phyloP scores from a whole-genome alignment of 2,113 vertebrate species.

The Anhinga anhinga region DNA sequence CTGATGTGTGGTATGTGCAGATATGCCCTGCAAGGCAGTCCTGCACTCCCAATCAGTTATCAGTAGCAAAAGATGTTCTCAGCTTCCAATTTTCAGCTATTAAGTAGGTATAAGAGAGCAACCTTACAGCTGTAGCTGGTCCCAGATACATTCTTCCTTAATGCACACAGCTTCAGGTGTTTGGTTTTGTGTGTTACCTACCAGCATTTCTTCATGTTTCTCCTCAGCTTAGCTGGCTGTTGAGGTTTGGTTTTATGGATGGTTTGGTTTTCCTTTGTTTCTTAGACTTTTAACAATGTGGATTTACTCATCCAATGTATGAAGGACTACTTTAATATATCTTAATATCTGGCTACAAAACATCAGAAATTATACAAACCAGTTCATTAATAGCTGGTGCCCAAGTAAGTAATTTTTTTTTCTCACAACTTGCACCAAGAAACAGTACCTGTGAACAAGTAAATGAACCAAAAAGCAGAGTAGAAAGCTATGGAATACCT shows the following conservation, averaged over 20 bases:
- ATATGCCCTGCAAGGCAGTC: background rate
- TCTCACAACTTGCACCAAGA: background rate
- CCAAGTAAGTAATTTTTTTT: background rate
- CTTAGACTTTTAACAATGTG: background rate
- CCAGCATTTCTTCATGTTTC: background rate
- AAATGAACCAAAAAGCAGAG: background rate
- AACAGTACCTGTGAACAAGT: background rate
- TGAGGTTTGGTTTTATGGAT: background rate
- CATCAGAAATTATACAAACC: background rate
- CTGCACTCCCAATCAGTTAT: background rate
- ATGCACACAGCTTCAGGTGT: background rate
- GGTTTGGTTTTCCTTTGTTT: background rate
- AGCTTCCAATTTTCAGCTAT: background rate
- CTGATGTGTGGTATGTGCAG: background rate
- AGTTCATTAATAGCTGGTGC: background rate
- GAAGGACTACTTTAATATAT: background rate
- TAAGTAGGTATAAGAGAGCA: background rate
- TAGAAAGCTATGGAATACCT: background rate
- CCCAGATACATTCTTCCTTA: background rate
- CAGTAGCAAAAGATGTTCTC: background rate
- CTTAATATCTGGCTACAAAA: background rate
- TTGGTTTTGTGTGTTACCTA: background rate
- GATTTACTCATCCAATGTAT: background rate
- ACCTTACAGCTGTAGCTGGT: background rate
- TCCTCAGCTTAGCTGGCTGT: background rate